Evolutionary conservation across 1,140 invertebrate species (phyloP).

Genomic region (Phymastichus coffea): DNA sequence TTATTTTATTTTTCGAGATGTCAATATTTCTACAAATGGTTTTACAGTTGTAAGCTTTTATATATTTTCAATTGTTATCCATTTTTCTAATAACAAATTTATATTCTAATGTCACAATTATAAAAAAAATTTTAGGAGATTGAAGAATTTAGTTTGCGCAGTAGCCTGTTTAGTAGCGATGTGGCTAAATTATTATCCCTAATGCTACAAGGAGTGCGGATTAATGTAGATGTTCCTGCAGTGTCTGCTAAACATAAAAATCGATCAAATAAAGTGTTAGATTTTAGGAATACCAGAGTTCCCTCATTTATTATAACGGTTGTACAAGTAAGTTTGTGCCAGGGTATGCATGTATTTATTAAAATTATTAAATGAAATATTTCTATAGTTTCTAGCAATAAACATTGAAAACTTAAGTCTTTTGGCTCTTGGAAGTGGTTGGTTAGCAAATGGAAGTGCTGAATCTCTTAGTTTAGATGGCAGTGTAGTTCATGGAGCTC

Average conservation of each 20-base stretch:
- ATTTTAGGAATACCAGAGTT: conserved; percentile 73
- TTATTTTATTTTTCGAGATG: conserved; percentile 67
- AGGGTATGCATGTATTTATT: conserved; percentile 7
- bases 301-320: conserved; percentile 77
- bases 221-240: conserved; percentile 73
- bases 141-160: conserved; percentile 81
- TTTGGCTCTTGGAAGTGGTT: conserved; percentile 71
- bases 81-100: conserved; percentile 5
- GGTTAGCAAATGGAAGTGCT: conserved; percentile 74
- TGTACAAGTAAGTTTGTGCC: conserved; percentile 65
- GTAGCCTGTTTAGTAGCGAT: conserved; percentile 87
- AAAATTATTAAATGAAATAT: conserved; percentile 9
- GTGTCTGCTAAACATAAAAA: conserved; percentile 39
- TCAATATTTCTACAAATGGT: conserved; percentile 67
- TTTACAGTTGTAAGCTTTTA: conserved; percentile 68
- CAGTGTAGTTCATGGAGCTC: conserved; percentile 69
- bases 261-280: conserved; percentile 51
- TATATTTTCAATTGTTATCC: too few relatives aligned
- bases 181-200: conserved; percentile 85
- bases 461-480: conserved; percentile 78
- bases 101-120: conserved; percentile 16
- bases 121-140: conserved; percentile 66
- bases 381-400: conserved; percentile 77
- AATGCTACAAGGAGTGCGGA: conserved; percentile 77
- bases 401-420: conserved; percentile 81